A percentile compares a stretch with the other conserved stretches of the same genome.
phyloP scores from a whole-genome alignment of 2,888 invertebrate genomes.

The Galerucella calmariensis region DNA sequence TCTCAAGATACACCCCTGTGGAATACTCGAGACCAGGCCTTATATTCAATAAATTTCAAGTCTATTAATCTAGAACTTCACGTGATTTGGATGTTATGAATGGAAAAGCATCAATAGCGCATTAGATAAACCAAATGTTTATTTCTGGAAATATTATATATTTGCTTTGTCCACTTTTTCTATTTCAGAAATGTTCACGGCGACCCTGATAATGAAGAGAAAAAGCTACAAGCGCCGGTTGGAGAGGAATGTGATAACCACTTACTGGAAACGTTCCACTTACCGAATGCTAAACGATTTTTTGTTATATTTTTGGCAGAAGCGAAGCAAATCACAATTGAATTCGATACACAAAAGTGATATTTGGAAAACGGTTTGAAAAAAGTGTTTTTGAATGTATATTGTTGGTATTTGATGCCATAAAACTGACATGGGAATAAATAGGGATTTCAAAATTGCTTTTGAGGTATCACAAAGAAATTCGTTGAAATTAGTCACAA shows the following conservation, averaged over 20 bases:
- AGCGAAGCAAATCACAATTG: conserved; percentile 27
- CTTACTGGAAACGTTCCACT: conserved; percentile 35
- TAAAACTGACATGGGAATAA: neutral
- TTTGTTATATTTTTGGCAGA: conserved; percentile 18
- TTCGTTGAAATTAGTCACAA: too few species aligned
- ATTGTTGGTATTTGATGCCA: neutral
- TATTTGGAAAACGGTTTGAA: neutral
- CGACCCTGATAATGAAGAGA: neutral
- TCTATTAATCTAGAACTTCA: too few species aligned
- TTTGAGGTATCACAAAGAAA: too few species aligned
- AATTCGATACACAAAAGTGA: conserved; percentile 11
- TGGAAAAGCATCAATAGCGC: too few species aligned
- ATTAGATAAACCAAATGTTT: neutral
- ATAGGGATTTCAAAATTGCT: neutral
- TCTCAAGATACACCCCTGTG: too few species aligned
- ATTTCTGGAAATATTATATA: neutral
- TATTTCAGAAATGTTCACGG: neutral
- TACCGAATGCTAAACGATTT: conserved; percentile 27
- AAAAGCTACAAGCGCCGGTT: conserved; percentile 25
- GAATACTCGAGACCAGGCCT: too few species aligned
- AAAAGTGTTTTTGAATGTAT: neutral
- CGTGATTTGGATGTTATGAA: too few species aligned
- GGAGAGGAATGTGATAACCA: conserved; percentile 33
- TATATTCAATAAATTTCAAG: too few species aligned
- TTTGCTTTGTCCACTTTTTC: neutral